Evolutionary conservation across 2,797 vertebrate genomes (phyloP).

Genomic region (Phrynocephalus guinanensis): DNA sequence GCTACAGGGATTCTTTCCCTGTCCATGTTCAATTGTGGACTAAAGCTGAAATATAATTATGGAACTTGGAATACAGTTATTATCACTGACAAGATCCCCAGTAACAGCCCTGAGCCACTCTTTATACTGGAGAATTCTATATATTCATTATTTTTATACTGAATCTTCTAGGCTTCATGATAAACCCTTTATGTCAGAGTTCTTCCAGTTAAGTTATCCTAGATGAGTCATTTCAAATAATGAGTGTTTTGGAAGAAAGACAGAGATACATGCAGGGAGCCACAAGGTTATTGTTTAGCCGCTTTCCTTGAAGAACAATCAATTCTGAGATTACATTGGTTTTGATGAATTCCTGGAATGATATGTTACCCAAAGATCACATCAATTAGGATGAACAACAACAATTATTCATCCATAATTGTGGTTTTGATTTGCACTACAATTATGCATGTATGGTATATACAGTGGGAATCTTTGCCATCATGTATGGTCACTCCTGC

Average conservation of each 20-base stretch:
- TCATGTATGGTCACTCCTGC: too few relatives aligned
- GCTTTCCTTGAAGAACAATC: neutral
- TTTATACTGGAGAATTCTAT: neutral
- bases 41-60: neutral
- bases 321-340: neutral
- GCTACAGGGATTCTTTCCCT: neutral
- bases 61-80: neutral
- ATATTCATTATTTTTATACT: neutral
- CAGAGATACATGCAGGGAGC: neutral
- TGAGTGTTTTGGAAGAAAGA: neutral
- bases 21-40: neutral
- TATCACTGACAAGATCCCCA: neutral
- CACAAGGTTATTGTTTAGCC: neutral
- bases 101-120: neutral
- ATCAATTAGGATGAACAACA: neutral
- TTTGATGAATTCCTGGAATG: neutral
- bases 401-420: neutral
- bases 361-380: neutral
- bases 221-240: constrained; percentile 7
- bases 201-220: neutral
- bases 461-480: too few relatives aligned
- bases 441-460: neutral
- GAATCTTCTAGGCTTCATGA: neutral
- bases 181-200: neutral
- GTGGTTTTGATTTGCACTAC: neutral